phyloP scores from a whole-genome alignment of 2,888 invertebrate genomes.

The Drosophila longiperda region DNA sequence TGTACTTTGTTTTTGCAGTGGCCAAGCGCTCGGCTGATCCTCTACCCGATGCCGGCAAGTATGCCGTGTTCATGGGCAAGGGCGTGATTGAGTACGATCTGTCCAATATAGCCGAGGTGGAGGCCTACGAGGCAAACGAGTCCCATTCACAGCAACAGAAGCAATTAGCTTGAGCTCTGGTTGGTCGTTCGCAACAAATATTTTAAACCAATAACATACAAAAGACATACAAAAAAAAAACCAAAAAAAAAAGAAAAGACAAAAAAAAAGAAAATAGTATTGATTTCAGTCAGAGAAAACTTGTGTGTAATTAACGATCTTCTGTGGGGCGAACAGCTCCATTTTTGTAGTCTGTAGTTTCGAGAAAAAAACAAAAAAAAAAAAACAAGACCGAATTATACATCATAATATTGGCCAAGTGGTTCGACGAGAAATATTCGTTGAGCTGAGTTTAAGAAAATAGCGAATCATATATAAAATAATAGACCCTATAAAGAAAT shows the following conservation, averaged over 20 bases:
- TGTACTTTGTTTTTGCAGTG: constrained; percentile 84
- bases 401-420: constrained; percentile 41
- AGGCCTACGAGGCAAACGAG: constrained; percentile 83
- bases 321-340: constrained; percentile 41
- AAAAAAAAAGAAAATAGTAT: constrained; percentile 51
- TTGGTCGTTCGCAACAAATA: constrained; percentile 31
- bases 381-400: constrained; percentile 21
- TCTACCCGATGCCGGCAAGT: constrained; percentile 86
- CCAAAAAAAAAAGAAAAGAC: constrained; percentile 25
- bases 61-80: constrained; percentile 91
- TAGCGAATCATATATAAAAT: constrained; percentile 27
- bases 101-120: constrained; percentile 88
- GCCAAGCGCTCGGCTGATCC: constrained; percentile 87
- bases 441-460: constrained; percentile 17
- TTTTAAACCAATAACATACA: constrained; percentile 50
- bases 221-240: constrained; percentile 15
- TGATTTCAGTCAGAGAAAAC: constrained; percentile 51
- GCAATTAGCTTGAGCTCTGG: constrained; percentile 45
- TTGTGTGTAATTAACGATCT: constrained; percentile 43
- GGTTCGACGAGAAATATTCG: constrained; percentile 4
- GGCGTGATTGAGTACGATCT: constrained; percentile 91
- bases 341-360: constrained; percentile 69
- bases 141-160: constrained; percentile 19
- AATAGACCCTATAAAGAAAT: constrained; percentile 63
- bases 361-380: constrained; percentile 28